Evolutionary conservation across 2,888 invertebrate species (phyloP).

Genomic region (Yponomeuta cagnagella): DNA sequence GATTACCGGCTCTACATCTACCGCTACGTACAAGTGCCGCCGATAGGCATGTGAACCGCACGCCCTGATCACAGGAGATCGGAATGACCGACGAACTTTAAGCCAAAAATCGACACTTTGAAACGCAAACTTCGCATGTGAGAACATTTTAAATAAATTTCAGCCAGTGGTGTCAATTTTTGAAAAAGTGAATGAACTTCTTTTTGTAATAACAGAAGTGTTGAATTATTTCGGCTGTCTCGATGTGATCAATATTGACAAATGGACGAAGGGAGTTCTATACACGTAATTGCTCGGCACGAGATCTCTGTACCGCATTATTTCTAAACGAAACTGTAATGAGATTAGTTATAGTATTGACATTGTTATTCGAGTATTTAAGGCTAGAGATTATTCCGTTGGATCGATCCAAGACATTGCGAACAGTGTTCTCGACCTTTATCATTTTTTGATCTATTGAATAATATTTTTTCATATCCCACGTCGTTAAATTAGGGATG

Average conservation of each 20-base stretch:
- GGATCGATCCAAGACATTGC: conserved; percentile 53
- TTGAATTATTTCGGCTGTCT: conserved; percentile 56
- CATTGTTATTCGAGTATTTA: conserved; percentile 72
- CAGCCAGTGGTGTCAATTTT: conserved; percentile 57
- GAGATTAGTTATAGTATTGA: conserved; percentile 75
- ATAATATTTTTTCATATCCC: conserved; percentile 76
- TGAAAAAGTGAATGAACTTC: conserved; percentile 51
- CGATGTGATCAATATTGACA: conserved; percentile 60
- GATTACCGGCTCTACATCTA: conserved; percentile 99
- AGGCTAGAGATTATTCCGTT: conserved; percentile 70
- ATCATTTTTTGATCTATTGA: conserved; percentile 75
- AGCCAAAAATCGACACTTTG: conserved; percentile 53
- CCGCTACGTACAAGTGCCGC: conserved; percentile 96
- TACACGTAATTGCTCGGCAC: conserved; percentile 48
- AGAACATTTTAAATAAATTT: not conserved
- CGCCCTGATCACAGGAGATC: conserved; percentile 61
- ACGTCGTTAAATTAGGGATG: conserved; percentile 75
- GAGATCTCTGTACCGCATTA: conserved; percentile 66
- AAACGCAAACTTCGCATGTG: conserved; percentile 34
- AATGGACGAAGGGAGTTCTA: conserved; percentile 50
- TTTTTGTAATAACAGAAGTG: conserved; percentile 50
- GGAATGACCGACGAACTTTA: conserved; percentile 61
- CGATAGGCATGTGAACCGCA: conserved; percentile 83
- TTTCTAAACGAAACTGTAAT: conserved; percentile 70
- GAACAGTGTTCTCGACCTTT: conserved; percentile 69